Percentiles rank a stretch among this genome's conserved stretches.
Evolutionary conservation across 1,140 invertebrate genomes (phyloP).

Genomic region (Pseudomyrmex cubaensis): DNA sequence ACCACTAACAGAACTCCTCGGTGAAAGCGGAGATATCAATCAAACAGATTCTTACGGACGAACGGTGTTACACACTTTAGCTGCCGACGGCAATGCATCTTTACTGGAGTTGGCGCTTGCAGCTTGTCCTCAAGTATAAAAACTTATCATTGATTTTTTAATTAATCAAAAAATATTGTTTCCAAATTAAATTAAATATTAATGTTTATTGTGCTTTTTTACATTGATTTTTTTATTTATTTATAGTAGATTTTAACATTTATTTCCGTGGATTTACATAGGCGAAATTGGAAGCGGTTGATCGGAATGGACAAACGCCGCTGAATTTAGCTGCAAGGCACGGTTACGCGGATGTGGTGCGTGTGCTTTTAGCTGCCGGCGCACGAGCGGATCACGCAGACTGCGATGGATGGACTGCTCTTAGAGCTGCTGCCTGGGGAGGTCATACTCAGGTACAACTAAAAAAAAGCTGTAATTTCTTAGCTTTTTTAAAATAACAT

Average conservation of each 20-base stretch:
- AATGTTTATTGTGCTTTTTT: too few species aligned
- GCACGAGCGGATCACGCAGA: conserved; percentile 94
- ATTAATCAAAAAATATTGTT: neutral
- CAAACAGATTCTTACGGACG: conserved; percentile 88
- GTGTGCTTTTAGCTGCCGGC: conserved; percentile 90
- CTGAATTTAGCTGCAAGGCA: conserved; percentile 93
- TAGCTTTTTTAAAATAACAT: neutral
- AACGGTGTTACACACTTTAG: conserved; percentile 90
- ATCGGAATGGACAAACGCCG: conserved; percentile 92
- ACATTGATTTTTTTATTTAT: neutral
- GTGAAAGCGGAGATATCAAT: conserved; percentile 84
- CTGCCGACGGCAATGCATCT: conserved; percentile 90
- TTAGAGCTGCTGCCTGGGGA: conserved; percentile 95
- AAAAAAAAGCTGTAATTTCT: conserved; percentile 14
- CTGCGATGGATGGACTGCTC: conserved; percentile 95
- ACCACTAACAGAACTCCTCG: conserved; percentile 83
- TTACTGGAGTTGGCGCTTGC: conserved; percentile 88
- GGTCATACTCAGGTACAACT: conserved; percentile 92
- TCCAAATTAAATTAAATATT: neutral
- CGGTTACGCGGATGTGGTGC: conserved; percentile 91
- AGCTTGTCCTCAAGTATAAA: conserved; percentile 84
- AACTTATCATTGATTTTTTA: neutral
- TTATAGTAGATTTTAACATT: neutral
- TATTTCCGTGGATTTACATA: conserved; percentile 47
- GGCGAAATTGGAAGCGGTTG: conserved; percentile 88